Conservation (phyloP, 2,888 invertebrate species). For the Apotomis betuletana region DNA sequence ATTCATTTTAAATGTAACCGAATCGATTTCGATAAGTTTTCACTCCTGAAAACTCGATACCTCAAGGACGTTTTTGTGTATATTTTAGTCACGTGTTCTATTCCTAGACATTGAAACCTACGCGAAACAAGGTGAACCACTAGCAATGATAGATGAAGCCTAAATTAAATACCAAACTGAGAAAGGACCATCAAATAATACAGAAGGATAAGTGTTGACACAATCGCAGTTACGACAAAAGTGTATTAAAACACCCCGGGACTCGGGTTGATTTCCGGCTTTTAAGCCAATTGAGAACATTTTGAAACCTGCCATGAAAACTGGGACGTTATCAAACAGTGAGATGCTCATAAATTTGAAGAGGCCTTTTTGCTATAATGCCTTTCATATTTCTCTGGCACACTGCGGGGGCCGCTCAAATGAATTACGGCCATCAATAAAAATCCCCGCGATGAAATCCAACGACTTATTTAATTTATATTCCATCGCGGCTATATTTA, state of each 20-base stretch:
- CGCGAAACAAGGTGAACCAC: no score
- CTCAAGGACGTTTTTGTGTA: no score
- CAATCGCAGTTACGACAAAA: conserved; percentile 35
- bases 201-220: conserved; percentile 22
- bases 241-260: conserved; percentile 39
- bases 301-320: conserved; percentile 64
- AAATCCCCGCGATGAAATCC: conserved; percentile 78
- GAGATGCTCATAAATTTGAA: conserved; percentile 80
- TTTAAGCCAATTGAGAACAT: conserved; percentile 65
- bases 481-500: conserved; percentile 79
- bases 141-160: background rate
- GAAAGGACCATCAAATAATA: conserved; percentile 35
- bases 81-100: no score
- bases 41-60: no score
- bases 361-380: conserved; percentile 82
- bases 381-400: conserved; percentile 82
- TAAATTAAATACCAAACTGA: conserved; percentile 33
- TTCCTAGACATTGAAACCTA: no score
- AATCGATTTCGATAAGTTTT: no score
- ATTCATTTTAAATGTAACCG: no score
- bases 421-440: conserved; percentile 83
- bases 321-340: conserved; percentile 74
- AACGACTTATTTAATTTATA: conserved; percentile 82
- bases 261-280: conserved; percentile 56
- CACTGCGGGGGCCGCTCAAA: conserved; percentile 81